phyloP scores from a whole-genome alignment of 1,140 invertebrate species.

The Cydia amplana region DNA sequence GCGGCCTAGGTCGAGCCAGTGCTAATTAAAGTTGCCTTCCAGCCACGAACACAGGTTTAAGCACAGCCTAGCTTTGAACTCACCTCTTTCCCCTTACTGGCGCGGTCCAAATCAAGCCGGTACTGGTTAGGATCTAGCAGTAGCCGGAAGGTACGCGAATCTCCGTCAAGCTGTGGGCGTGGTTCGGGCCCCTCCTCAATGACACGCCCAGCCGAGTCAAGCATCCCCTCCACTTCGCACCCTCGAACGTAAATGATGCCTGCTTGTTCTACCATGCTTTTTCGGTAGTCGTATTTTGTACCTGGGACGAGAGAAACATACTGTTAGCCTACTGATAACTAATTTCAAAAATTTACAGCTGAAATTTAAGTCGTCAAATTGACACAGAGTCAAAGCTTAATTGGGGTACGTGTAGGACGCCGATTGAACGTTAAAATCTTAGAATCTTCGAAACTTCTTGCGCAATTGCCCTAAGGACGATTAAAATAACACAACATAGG shows the following conservation, averaged over 20 bases:
- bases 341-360: no score
- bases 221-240: constrained; percentile 99
- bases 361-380: no score
- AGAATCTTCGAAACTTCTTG: no score
- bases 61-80: constrained; percentile 8
- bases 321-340: no score
- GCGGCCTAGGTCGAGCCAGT: constrained; percentile 94
- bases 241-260: constrained; percentile 95
- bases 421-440: no score
- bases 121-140: constrained; percentile 99
- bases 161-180: constrained; percentile 90
- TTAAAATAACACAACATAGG: background rate
- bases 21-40: constrained; percentile 93
- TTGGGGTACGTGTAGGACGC: no score
- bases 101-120: constrained; percentile 92
- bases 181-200: constrained; percentile 98
- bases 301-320: constrained; percentile 68
- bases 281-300: constrained; percentile 89
- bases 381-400: no score
- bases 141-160: constrained; percentile 94
- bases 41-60: constrained; percentile 83
- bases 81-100: constrained; percentile 86
- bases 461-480: background rate
- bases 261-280: constrained; percentile 94
- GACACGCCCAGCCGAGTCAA: constrained; percentile 96